Conservation (phyloP, 2,797 vertebrate genomes). For the Gallinago stenura region DNA sequence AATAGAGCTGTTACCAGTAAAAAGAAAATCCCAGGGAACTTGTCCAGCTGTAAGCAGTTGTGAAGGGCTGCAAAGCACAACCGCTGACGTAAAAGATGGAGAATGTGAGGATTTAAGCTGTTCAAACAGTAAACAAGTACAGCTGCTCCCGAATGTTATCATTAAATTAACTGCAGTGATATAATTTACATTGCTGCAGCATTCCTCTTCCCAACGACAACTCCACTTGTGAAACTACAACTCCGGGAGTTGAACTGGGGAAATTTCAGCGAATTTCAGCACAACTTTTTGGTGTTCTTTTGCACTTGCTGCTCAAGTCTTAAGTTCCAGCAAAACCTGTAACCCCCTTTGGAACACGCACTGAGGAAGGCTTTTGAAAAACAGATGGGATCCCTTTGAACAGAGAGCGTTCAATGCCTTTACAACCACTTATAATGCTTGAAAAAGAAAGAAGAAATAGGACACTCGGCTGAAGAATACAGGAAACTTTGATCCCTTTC, state of each 20-base stretch:
- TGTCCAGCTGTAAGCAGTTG: constrained; percentile 48
- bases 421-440: neutral
- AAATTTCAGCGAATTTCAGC: neutral
- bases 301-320: constrained; percentile 22
- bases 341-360: constrained; percentile 38
- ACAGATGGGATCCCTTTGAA: neutral
- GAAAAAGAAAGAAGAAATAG: neutral
- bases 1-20: neutral
- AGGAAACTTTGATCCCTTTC: neutral
- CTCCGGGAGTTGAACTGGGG: neutral
- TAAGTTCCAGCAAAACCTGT: constrained; percentile 1
- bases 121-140: constrained; percentile 57
- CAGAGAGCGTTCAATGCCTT: neutral
- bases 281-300: constrained; percentile 38
- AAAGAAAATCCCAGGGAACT: constrained; percentile 20
- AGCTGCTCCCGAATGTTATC: constrained; percentile 43
- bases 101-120: constrained; percentile 33
- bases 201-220: neutral
- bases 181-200: neutral
- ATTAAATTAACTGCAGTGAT: constrained; percentile 14
- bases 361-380: neutral
- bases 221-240: neutral
- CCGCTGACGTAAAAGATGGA: constrained; percentile 32
- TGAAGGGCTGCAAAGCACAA: constrained; percentile 31
- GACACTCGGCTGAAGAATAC: neutral